Evolutionary conservation across 2,113 vertebrate species (phyloP).

Genomic region (Rynchops niger): DNA sequence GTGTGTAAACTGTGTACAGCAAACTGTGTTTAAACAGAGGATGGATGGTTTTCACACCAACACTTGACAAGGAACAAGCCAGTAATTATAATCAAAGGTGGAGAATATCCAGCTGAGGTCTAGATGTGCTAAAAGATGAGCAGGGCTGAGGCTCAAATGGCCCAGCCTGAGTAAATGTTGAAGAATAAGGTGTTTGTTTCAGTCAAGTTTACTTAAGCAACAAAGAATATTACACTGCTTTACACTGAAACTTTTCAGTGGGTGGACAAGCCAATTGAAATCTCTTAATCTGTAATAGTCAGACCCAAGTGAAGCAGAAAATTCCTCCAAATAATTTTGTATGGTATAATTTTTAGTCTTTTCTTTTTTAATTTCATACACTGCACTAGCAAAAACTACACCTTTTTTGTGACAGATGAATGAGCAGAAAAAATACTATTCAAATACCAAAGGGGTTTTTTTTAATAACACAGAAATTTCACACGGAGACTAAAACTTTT

Average conservation of each 20-base stretch:
- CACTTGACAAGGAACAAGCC: background rate
- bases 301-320: background rate
- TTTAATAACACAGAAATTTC: background rate
- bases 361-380: background rate
- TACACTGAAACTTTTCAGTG: background rate
- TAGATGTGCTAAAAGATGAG: background rate
- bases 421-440: background rate
- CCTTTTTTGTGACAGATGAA: background rate
- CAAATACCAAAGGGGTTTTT: background rate
- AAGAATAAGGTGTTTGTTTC: background rate
- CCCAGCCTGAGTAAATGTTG: background rate
- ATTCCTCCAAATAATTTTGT: background rate
- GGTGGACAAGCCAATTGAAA: background rate
- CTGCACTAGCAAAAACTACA: background rate
- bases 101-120: background rate
- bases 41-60: background rate
- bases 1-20: background rate
- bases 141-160: background rate
- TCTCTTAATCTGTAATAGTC: background rate
- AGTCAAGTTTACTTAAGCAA: background rate
- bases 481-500: background rate
- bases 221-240: background rate
- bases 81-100: background rate
- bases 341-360: background rate
- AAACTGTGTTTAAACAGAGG: background rate